Conservation (phyloP, 2,888 invertebrate species). For the Neocrepidodera transversa region DNA sequence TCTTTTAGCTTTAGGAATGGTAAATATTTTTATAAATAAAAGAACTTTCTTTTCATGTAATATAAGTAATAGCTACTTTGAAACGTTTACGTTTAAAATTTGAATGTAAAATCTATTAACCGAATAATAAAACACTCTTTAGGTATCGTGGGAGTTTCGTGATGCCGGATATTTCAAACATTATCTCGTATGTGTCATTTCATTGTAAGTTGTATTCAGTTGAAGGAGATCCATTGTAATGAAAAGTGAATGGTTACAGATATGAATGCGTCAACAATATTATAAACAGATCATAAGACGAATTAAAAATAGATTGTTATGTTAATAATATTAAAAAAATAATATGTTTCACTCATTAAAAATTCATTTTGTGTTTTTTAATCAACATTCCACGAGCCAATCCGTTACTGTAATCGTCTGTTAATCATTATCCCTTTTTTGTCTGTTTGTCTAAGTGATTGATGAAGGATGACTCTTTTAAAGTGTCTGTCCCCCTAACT, state of each 20-base stretch:
- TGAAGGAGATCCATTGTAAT: background rate
- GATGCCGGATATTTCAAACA: background rate
- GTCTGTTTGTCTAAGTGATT: background rate
- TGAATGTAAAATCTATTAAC: too few species aligned
- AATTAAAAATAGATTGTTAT: background rate
- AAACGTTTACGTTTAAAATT: too few species aligned
- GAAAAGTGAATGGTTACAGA: background rate
- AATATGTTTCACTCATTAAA: too few species aligned
- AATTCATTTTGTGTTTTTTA: too few species aligned
- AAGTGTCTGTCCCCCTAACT: background rate
- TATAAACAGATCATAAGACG: background rate
- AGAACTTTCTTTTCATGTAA: too few species aligned
- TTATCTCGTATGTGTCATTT: background rate
- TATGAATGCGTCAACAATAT: background rate
- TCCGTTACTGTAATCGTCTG: background rate
- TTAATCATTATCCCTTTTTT: background rate
- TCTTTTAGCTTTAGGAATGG: too few species aligned
- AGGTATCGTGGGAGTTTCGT: background rate
- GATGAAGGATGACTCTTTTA: background rate
- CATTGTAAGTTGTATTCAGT: background rate
- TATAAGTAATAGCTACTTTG: too few species aligned
- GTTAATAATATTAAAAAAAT: too few species aligned
- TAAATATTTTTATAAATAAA: too few species aligned
- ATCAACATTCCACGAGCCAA: too few species aligned
- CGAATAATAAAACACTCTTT: background rate